Evolutionary conservation across 2,113 vertebrate species (phyloP), one percentile per base, ranked within the genome.

Genomic region (Synchiropus splendidus): DNA sequence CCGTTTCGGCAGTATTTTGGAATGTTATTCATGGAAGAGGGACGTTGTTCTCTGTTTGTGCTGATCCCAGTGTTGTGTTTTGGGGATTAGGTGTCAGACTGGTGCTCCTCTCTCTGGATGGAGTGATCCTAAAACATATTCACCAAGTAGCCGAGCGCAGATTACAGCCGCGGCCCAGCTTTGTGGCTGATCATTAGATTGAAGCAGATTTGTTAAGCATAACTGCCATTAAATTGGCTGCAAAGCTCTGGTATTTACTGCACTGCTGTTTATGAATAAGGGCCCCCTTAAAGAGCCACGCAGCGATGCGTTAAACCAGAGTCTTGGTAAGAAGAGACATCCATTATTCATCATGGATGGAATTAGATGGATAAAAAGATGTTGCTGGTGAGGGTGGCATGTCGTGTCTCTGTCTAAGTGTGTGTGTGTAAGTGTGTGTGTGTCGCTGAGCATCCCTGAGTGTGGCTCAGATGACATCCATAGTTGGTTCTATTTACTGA

Each of bases 321-420:
- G 68, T 58, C 58, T 55, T 35, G 38, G 66, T 57, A 64, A 73
- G 67, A 67, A 65, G 64, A 56, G 43, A 47, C 58, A 79, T 82
- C 63, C 74, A 82, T 82, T 81, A 84, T 82, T 81, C 81, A 82
- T 80, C 59, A 67, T 48, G 39, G 57, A 67, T 70, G 65, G 81
- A 82, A 75, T 77, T 75, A 73, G 78, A 82, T 79, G 73, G 78
- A 84, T 82, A 79, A 81, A 74, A 81, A 81, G 77, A 79, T 75
- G 78, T 76, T 81, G 50, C 64, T 54, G 69, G 67, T 63, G 65
- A 81, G 72, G 68, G 66, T 67, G 67, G 66, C 69, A 54, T 73
- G 49, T 42, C 40, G 58, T 45, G 58, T 67, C 42, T 63, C 17
- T 1, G 36, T 46, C 35, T 48, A n/a, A n/a, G n/a, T n/a, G n/a